Base-by-base conservation (phyloP, 2,888 invertebrate species). In the Corythucha ciliata region DNA sequence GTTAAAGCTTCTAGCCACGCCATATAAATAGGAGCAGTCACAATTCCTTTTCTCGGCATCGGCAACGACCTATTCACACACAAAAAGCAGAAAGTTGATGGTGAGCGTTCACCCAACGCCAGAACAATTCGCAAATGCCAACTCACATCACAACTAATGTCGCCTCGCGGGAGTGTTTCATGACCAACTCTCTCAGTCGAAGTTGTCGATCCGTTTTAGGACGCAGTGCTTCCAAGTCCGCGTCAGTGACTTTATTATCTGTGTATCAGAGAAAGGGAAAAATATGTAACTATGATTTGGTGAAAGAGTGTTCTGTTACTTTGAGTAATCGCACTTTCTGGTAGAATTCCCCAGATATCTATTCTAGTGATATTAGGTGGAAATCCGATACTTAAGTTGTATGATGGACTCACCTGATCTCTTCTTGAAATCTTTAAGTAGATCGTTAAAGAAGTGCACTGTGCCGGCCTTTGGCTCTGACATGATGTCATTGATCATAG, bases 191-290 rank as follows among this genome's bases (percentile, higher is more conserved):
- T 39, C 93, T 77, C 57, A 96, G 75, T 57, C 94, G 76, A 62
- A 98, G 72, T 66, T 97, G 93, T 2, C 96, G 75, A 69, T 86
- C 80, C 0, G 92, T 94, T 71, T 92, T 92, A 61, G 89, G 89
- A 59, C 83, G 77, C 59, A 90, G 72, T 6, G 78, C 77, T 27
- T 75, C 67, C 54, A 87, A 70, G 69, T 91, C 61, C 12, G 56
- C 59, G 36, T 61, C 57, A 4, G 58, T 58, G n/a, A 60, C 57
- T 37, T 46, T 39, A 3, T 29, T 27, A 18, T 33, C 47, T 52
- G 32, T n/a, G n/a, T n/a, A n/a, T n/a, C 37, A 12, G 37, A 36
- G 37, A 39, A 20, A 20, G 21, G n/a, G 20, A 39, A 39, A 20
- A 39, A 6, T 16, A 8, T 36, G 37, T 12, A n/a, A n/a, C n/a